These are phyloP conservation scores for Ophiodon elongatus DNA, from an alignment of 2,113 vertebrate species.

Conservation along the genomic window DNA sequence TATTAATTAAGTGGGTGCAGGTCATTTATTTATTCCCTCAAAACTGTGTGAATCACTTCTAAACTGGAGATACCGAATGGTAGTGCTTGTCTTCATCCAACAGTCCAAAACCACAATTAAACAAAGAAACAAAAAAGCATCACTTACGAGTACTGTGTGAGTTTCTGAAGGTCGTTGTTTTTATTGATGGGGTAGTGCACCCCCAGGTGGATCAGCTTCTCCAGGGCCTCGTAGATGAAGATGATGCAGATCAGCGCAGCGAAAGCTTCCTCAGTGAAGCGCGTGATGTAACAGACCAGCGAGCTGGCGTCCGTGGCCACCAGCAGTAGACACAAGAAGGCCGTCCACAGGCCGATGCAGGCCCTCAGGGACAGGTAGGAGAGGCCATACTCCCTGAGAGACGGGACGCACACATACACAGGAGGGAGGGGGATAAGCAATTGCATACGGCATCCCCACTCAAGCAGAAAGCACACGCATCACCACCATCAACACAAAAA, in stretches of 20 bases:
- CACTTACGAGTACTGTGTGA: constrained; percentile 97
- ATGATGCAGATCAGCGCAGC: constrained; percentile 99
- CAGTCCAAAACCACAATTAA: neutral
- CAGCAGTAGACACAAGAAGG: constrained; percentile 94
- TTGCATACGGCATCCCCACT: neutral
- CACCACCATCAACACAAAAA: neutral
- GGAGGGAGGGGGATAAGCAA: neutral
- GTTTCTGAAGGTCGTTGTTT: constrained; percentile 94
- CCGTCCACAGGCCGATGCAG: constrained; percentile 98
- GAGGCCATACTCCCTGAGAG: constrained; percentile 91
- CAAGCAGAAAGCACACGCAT: constrained; percentile 10
- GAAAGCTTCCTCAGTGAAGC: constrained; percentile 99
- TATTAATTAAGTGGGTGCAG: neutral
- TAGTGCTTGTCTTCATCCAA: neutral
- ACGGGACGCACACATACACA: constrained; percentile 6
- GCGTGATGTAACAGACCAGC: constrained; percentile 98
- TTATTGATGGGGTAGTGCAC: constrained; percentile 97
- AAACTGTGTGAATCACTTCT: neutral
- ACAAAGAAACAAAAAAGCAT: neutral
- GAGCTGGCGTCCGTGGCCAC: constrained; percentile 99
- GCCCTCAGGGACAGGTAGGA: constrained; percentile 97
- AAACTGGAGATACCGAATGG: neutral
- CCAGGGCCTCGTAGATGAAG: constrained; percentile 99
- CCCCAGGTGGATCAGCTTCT: constrained; percentile 97
- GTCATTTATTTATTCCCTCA: neutral